Percentiles rank a stretch among this genome's conserved stretches.
Evolutionary conservation across 1,140 invertebrate species (phyloP).

Genomic region (Drosophila guanche): DNA sequence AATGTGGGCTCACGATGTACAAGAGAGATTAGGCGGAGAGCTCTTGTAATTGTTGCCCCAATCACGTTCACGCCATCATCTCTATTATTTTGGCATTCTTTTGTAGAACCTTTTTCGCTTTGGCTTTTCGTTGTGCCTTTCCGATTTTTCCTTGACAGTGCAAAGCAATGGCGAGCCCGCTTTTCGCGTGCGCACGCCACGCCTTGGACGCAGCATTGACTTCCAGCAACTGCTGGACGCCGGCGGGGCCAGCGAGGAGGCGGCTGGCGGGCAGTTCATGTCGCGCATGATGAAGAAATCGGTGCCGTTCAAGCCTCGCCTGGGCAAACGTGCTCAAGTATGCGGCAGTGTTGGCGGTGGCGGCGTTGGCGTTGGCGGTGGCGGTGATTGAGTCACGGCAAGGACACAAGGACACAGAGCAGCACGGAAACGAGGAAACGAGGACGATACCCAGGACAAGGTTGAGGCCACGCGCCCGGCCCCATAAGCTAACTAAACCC

Average conservation of each 20-base stretch:
- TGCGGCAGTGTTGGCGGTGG: conserved; percentile 43
- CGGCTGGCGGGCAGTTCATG: conserved; percentile 70
- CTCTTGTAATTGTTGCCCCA: conserved; percentile 35
- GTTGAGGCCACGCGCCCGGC: conserved; percentile 47
- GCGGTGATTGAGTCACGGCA: conserved; percentile 69
- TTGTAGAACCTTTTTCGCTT: background rate
- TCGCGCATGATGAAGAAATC: conserved; percentile 80
- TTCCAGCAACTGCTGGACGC: conserved; percentile 60
- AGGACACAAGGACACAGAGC: conserved; percentile 45
- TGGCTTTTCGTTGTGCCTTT: conserved; percentile 1
- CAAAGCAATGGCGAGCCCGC: conserved; percentile 69
- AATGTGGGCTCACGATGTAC: conserved; percentile 13
- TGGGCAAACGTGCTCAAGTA: conserved; percentile 80
- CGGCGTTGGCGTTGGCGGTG: conserved; percentile 7
- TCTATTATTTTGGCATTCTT: conserved; percentile 17
- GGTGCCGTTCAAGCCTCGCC: conserved; percentile 80
- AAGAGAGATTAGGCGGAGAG: background rate
- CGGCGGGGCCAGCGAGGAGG: conserved; percentile 46
- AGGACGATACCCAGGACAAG: conserved; percentile 46
- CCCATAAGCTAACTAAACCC: conserved; percentile 29
- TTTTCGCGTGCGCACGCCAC: conserved; percentile 78
- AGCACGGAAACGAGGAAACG: conserved; percentile 17
- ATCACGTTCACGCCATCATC: conserved; percentile 44
- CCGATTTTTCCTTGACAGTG: conserved; percentile 41
- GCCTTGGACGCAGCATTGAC: conserved; percentile 82